Base-by-base conservation (phyloP, 2,797 vertebrate species). In the Paedocypris micromegethes region DNA sequence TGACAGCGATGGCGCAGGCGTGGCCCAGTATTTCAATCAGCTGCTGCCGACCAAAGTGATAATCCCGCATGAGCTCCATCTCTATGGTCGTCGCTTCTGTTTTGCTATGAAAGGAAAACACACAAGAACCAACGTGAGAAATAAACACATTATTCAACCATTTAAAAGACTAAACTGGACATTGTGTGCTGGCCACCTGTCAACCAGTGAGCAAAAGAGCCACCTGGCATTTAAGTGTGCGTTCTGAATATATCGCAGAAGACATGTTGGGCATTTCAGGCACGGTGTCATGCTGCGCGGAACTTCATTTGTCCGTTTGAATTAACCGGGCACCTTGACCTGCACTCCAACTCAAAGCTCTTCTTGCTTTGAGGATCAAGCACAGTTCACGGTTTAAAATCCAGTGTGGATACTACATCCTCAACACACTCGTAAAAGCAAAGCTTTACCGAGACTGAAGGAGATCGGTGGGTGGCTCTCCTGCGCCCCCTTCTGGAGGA, bases 21-120 rank as follows among this genome's bases (percentile, higher is more conserved):
- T 97, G 91, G 52, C 96, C 96, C 84, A 92, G 93, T 54, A 98
- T 91, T 86, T 98, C 96, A 40, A 94, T 91, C 71, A 98, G 88
- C 87, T 98, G 96, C 87, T 94, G 95, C 59, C 90, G 86, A 72
- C 94, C 94, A 9, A 98, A 98, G 59, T 83, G 88, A 68, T 96
- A 98, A 76, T 98, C 96, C 71, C 84, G 92, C 63, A 94, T 79
- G 3, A 97, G 88, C 82, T 98, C 95, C 58, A 83, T 87, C 84
- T 97, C 93, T 6, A 97, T 86, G 4, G 91, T 90, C 2, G 85
- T 80, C 0, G 87, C 93, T 79, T 97, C 96, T 1, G 77, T 88
- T 78, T 90, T 88, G 84, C 96, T 97, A 6, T 40, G 72, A 59
- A 43, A 54, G 7, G 72, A 37, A 62, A 5, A 70, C 9, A 50